Evolutionary conservation across 2,888 invertebrate species (phyloP), one percentile per base, ranked within the genome.

Genomic region (Netelia inedita): DNA sequence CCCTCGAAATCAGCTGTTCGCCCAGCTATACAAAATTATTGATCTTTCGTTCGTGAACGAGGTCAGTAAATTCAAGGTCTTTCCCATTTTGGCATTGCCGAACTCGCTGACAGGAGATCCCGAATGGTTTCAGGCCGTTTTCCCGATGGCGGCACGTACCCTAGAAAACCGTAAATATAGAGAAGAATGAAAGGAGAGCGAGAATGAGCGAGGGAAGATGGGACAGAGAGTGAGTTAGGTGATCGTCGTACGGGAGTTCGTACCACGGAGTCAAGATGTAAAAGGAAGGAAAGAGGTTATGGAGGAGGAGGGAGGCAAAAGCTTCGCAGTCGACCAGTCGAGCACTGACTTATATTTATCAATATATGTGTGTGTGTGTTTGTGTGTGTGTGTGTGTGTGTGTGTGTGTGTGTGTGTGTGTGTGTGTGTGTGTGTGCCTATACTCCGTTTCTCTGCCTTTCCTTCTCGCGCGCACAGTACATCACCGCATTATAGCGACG

Each of bases 401-500:
- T 46, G 21, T 19, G 16, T 41, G 19, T 55, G 1, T 10, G 10
- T 43, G 19, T 43, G 41, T 35, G 16, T 57, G 19, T 55, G 19
- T 21, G 16, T 50, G 14, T 23, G 6, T 9, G 50, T 55, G 66
- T 65, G 8, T 19, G 55, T 19, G 41, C 55, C 16, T 50, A 73
- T 73, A 23, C 59, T 61, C 69, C 41, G 28, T 19, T 65, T 50
- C 46, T 23, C 23, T 9, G 63, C 28, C 41, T 76, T 74, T 59
- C 78, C 69, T 83, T 80, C 69, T 80, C 80, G 76, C 85, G 74
- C 85, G 74, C 43, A 82, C 87, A 82, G 85, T 90, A 88, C 87
- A 88, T 90, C 89, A 89, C 81, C 86, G 89, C 79, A 89, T 89
- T 90, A 89, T 87, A 83, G 88, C 87, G 89, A 90, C 90, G 89